Evolutionary conservation across 1,140 invertebrate species (phyloP).

Genomic region (Dendroctonus ponderosae): DNA sequence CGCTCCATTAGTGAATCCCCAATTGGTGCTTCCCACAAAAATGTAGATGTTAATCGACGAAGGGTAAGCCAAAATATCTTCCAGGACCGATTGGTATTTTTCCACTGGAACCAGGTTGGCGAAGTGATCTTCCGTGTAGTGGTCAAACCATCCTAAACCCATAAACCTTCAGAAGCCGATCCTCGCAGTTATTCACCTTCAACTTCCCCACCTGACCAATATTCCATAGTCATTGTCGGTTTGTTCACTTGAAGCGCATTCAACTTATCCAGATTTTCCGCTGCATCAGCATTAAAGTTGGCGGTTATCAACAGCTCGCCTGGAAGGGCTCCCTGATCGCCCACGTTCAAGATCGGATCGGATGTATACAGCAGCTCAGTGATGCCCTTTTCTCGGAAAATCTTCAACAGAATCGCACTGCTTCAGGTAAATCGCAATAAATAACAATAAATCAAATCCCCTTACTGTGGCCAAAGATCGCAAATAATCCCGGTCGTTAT

Average conservation of each 20-base stretch:
- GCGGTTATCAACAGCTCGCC: constrained; percentile 51
- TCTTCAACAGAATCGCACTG: constrained; percentile 36
- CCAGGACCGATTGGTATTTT: constrained; percentile 10
- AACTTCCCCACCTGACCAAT: constrained; percentile 56
- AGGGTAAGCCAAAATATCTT: constrained; percentile 43
- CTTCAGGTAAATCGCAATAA: not conserved
- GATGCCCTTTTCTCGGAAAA: constrained; percentile 48
- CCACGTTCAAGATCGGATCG: constrained; percentile 46
- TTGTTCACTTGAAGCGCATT: constrained; percentile 55
- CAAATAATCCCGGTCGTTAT: constrained; percentile 49
- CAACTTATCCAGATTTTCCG: constrained; percentile 49
- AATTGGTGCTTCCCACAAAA: constrained; percentile 70
- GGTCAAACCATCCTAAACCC: constrained; percentile 60
- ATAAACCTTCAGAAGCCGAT: not conserved
- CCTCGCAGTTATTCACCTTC: not conserved
- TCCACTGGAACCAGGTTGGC: constrained; percentile 31
- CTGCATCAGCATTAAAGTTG: constrained; percentile 55
- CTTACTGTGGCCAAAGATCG: constrained; percentile 33
- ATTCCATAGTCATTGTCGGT: constrained; percentile 63
- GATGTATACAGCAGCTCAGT: constrained; percentile 56
- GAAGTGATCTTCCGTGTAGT: constrained; percentile 41
- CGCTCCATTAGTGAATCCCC: constrained; percentile 66
- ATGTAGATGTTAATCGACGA: constrained; percentile 68
- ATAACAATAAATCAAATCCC: not conserved
- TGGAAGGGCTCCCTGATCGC: constrained; percentile 51